Evolutionary conservation across 1,140 invertebrate species (phyloP), one percentile per base, ranked within the genome.

Genomic region (Araneus ventricosus): DNA sequence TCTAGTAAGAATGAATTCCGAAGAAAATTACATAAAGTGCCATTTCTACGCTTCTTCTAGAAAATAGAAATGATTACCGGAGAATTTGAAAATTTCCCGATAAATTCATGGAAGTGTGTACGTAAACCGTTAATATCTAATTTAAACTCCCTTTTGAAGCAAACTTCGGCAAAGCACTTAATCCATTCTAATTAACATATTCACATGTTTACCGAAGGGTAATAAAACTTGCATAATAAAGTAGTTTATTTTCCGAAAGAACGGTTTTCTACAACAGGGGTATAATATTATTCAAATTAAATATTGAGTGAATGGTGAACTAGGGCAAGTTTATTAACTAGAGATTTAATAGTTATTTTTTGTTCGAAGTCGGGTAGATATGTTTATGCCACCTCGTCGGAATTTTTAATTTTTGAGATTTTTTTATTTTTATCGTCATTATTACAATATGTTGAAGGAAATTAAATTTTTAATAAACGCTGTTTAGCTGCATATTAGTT

Each of bases 141-240:
- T 87, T 87, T 39, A 87, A 87, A 87, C 61, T 87, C 57, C 85
- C 22, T 30, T 37, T 22, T 27, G 22, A 61, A 17, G 59, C 34
- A 87, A 87, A 87, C 85, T 87, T 24, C 22, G 20, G 7, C 61
- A n/a, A n/a, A n/a, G 52, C 20, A 10, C 34, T 63, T 87, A 87
- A 87, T 87, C 57, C 41, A 6, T 37, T 61, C 85, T 87, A 45
- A 63, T 87, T 61, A 61, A 45, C 82, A 84, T 52, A 84, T 84
- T 34, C 30, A 17, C 82, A 52, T 87, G 57, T 27, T 87, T 59
- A n/a, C 52, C 57, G 57, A 61, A 27, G 27, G 85, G 63, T 87
- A 87, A 63, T 87, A 87, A 87, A 87, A 87, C 27, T 37, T 37
- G 27, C 57, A 37, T 59, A 22, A 52, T 45, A 30, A 84, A 63